Base-by-base conservation (phyloP, 2,797 vertebrate genomes). In the Neostethus bicornis region DNA sequence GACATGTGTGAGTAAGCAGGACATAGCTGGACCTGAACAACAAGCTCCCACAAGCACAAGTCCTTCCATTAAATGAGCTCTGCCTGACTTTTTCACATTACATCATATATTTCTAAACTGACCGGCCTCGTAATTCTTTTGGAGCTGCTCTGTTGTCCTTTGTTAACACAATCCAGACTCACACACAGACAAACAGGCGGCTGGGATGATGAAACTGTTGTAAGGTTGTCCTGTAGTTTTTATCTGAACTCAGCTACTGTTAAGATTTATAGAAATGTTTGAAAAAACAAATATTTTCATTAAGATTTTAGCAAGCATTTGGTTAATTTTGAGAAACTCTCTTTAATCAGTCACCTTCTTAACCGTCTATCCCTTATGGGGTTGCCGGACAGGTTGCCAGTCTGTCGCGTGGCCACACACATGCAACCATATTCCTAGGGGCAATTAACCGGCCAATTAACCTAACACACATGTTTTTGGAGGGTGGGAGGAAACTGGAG, bases 1-100 rank as follows among this genome's bases (percentile, higher is more conserved):
- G 28, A 63, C 60, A 45, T 64, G 62, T 79, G 16, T 80, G 81
- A 79, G 66, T 81, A 80, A 81, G 75, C 58, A 73, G 61, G 62
- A 61, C 67, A 56, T 63, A 71, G 45, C 57, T 21, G 26, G 38
- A 65, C 66, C 38, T 13, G 51, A 57, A 60, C 14, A n/a, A 51
- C 34, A 66, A 37, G 46, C 64, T 26, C 59, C 50, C 57, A 75
- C 52, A 42, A 77, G 61, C 64, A 42, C 21, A 13, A 62, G 48
- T 63, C 62, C 68, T 63, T 60, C 79, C 71, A 57, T 39, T 26
- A 32, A 19, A 48, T 6, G 7, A 48, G 44, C 54, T 54, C 39
- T 3, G 53, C 62, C 60, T 51, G 66, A 70, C 61, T 75, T 70
- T 78, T 34, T 31, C 16, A 38, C 59, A 56, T 82, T 71, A 64